Base-by-base conservation (phyloP, 2,797 vertebrate species). In the Myripristis murdjan region DNA sequence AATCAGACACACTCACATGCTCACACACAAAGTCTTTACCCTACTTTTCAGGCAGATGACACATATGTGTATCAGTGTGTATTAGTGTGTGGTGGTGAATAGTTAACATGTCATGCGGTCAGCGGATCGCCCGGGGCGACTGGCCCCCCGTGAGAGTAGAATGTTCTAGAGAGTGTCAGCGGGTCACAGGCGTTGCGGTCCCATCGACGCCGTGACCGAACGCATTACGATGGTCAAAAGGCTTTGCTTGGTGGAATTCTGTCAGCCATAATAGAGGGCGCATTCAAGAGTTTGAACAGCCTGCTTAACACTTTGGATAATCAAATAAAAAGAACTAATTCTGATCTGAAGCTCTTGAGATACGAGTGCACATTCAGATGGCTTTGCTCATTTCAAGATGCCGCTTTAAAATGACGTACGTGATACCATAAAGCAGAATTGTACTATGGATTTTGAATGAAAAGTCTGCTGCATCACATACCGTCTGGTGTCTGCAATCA, bases 161-260 rank as follows among this genome's bases (percentile, higher is more conserved):
- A 90, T 84, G 87, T 77, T 82, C 67, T 75, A 64, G 64, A 83
- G 85, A 71, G 82, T 82, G 87, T 89, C 87, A 87, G 83, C 83
- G 83, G 87, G 75, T 86, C 72, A 51, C 59, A 68, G 56, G 64
- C 75, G 55, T 66, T 64, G 71, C 63, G 0, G 6, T 63, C 58
- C 11, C 67, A 66, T 78, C 73, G 70, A 78, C 20, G 37, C 51
- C 49, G 7, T 88, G 87, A 83, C 84, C 6, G 48, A 73, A 70
- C 49, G n/a, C 78, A 68, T 60, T 11, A 66, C 16, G 79, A 66
- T 69, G 51, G 37, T 70, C 48, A 43, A 24, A 69, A 11, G 59
- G 8, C 24, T 76, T 66, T 55, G 20, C 62, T 39, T 28, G 71
- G 59, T 75, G 73, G 68, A 64, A 75, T 41, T 71, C 35, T 37